phyloP scores from a whole-genome alignment of 2,113 vertebrate species.

The Chionomys nivalis region DNA sequence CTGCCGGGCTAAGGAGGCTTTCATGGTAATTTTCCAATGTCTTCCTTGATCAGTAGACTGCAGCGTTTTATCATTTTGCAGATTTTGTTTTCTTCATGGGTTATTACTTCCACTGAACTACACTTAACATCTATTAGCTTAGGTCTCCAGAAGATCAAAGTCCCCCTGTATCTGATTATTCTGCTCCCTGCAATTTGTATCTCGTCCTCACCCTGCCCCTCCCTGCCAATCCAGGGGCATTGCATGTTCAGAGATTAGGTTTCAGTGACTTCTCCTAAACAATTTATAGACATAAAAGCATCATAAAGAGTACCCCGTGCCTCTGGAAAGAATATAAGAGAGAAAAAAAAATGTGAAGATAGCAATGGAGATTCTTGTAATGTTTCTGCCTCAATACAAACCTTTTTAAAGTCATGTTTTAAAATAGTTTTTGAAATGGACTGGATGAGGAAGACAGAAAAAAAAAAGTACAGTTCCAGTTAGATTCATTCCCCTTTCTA shows the following conservation, averaged over 20 bases:
- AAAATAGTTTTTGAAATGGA: conserved; percentile 55
- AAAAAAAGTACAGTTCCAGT: conserved; percentile 1
- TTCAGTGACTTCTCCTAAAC: conserved; percentile 70
- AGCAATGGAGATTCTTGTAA: conserved; percentile 8
- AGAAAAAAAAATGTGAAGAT: conserved; percentile 49
- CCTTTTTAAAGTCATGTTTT: conserved; percentile 52
- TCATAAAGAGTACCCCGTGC: conserved; percentile 53
- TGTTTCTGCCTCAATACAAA: conserved; percentile 50
- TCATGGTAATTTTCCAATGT: conserved; percentile 82
- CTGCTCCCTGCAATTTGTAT: conserved; percentile 75
- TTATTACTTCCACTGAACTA: conserved; percentile 85
- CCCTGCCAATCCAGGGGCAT: conserved; percentile 55
- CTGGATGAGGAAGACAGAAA: not conserved
- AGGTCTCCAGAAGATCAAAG: conserved; percentile 82
- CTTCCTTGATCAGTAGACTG: conserved; percentile 84
- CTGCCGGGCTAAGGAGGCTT: conserved; percentile 79
- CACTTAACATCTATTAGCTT: conserved; percentile 84
- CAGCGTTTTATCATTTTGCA: conserved; percentile 84
- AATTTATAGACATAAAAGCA: conserved; percentile 73
- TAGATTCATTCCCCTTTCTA: conserved; percentile 38
- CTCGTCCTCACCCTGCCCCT: conserved; percentile 39
- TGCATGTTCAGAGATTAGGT: conserved; percentile 73
- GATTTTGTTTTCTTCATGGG: conserved; percentile 84
- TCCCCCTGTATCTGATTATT: conserved; percentile 80
- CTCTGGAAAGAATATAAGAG: conserved; percentile 53